Percentiles rank a stretch among this genome's conserved stretches.
Conservation (phyloP, 2,113 vertebrate genomes). For the Lepus americanus region DNA sequence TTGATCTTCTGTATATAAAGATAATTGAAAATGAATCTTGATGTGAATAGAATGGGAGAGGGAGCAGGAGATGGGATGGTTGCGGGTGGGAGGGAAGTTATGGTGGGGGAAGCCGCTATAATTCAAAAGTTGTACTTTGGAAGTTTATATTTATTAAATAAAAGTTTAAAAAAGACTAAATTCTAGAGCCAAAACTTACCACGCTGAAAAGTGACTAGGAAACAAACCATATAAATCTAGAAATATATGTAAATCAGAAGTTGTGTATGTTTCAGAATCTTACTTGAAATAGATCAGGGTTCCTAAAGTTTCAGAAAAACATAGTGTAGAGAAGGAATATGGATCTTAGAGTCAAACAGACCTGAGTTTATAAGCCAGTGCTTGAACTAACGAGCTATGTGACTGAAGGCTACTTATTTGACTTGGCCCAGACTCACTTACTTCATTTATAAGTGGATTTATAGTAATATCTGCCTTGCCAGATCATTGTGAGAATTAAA, state of each 20-base stretch:
- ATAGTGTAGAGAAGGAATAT: neutral
- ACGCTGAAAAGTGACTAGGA: neutral
- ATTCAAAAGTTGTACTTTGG: no score
- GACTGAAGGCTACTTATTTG: neutral
- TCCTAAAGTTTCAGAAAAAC: conserved; percentile 21
- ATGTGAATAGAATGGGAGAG: no score
- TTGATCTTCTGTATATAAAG: no score
- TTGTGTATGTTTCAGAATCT: neutral
- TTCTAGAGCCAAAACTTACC: neutral
- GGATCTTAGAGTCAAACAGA: neutral
- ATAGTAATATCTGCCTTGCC: conserved; percentile 20
- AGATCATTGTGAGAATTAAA: conserved; percentile 67
- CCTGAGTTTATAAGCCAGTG: conserved; percentile 32
- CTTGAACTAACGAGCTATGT: conserved; percentile 20
- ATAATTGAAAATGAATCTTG: no score
- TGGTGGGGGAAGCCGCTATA: no score
- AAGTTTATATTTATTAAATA: no score
- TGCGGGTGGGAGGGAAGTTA: no score
- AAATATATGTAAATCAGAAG: conserved; percentile 39
- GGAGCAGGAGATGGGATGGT: no score
- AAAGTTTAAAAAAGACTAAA: neutral
- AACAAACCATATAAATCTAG: conserved; percentile 22
- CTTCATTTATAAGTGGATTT: conserved; percentile 38
- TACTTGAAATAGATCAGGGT: neutral
- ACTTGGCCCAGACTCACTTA: neutral